Evolutionary conservation across 2,888 invertebrate species (phyloP).

Genomic region (Drosophila kambysellisi): DNA sequence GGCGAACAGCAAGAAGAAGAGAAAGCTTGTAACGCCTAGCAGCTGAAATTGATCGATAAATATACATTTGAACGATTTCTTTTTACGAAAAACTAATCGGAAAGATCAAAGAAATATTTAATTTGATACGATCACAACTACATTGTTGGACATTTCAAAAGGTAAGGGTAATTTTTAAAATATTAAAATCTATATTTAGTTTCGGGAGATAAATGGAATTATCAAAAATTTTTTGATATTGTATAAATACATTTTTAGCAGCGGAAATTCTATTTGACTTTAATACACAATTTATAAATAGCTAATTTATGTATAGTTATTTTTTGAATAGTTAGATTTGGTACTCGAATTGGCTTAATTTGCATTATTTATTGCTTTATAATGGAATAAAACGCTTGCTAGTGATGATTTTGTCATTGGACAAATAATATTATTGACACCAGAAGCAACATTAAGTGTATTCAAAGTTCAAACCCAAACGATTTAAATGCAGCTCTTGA

Average conservation of each 20-base stretch:
- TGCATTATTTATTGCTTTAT: conserved; percentile 1
- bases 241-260: neutral
- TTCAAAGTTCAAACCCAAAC: neutral
- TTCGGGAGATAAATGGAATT: neutral
- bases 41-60: conserved; percentile 28
- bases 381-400: neutral
- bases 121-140: conserved; percentile 12
- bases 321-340: neutral
- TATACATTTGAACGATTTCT: conserved; percentile 6
- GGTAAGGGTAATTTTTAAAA: conserved; percentile 17
- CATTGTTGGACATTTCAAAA: conserved; percentile 34
- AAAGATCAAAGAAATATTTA: conserved; percentile 4
- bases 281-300: neutral
- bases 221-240: neutral
- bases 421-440: neutral
- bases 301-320: neutral
- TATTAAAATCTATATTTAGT: neutral
- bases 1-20: conserved; percentile 28
- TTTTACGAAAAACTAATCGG: conserved; percentile 1
- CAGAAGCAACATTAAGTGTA: neutral
- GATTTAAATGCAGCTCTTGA: neutral
- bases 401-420: neutral
- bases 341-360: neutral
- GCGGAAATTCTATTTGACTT: neutral
- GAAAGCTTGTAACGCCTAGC: conserved; percentile 45